Base-by-base conservation (phyloP, 2,888 invertebrate species). In the Helobdella robusta region DNA sequence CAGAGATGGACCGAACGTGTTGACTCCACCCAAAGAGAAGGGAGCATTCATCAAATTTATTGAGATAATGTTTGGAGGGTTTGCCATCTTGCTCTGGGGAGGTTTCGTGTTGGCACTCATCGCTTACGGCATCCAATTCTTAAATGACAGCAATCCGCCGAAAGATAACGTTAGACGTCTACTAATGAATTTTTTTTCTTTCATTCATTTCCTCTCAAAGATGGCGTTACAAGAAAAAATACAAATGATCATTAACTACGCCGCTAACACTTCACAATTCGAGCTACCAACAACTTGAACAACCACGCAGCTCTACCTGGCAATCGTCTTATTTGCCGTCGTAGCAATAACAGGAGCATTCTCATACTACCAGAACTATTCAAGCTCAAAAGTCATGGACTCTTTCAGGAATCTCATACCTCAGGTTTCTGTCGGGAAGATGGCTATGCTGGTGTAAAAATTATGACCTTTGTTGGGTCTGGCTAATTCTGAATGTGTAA, bases 391-490 rank as follows among this genome's bases (percentile, higher is more conserved):
- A 40, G 48, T 65, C 50, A 65, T 65, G 65, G 65, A 65, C 18
- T 65, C 65, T 5, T 65, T 65, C 59, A 36, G 32, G 50, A 65
- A 65, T 32, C 65, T 65, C 1, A 59, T 65, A 32, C 65, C 65
- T 23, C 65, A 65, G 59, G 65, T 65, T 30, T 20, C n/a, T n/a
- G n/a, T n/a, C n/a, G n/a, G n/a, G n/a, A n/a, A n/a, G 97, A 83
- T 98, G 97, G 84, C 82, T 82, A 73, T 63, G 59, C n/a, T n/a
- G n/a, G n/a, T n/a, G n/a, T n/a, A n/a, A n/a, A n/a, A n/a, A n/a
- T n/a, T n/a, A n/a, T n/a, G n/a, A n/a, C n/a, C n/a, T n/a, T n/a
- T n/a, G n/a, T n/a, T n/a, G n/a, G n/a, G n/a, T n/a, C n/a, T n/a
- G n/a, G n/a, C n/a, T n/a, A n/a, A n/a, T n/a, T n/a, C n/a, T n/a